Evolutionary conservation across 2,797 vertebrate genomes (phyloP), one percentile per base, ranked within the genome.

Genomic region (Syndactyla subalaris): DNA sequence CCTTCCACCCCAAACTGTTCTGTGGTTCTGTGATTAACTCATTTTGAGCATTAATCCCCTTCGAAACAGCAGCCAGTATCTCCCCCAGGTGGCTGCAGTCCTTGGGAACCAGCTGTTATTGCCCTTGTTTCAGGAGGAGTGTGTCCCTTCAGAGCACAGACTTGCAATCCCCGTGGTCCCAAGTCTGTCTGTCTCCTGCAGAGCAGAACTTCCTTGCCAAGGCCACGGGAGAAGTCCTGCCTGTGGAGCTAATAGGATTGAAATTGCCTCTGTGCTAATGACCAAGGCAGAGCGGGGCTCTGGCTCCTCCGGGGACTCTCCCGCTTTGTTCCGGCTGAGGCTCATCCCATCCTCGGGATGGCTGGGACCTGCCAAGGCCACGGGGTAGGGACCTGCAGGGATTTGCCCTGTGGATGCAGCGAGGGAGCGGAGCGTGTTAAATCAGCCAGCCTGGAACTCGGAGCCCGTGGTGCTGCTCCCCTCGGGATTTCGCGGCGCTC

Each of bases 321-420:
- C 63, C 4, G 3, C 75, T 86, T 63, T 26, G 55, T 38, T 89
- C 59, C 0, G 0, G 11, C 43, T 67, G 74, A 76, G 45, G 43
- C 51, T 76, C 24, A 9, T 15, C 10, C 52, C 48, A 1, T 20
- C 59, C 55, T 34, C 4, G 21, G 88, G 26, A 7, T 22, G 30
- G 30, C 55, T 22, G 52, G 30, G 45, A 65, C 41, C 41, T 38
- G 76, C 21, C 46, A 59, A 66, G 72, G 78, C 43, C 63, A 17
- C 1, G 0, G 6, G 14, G 26, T n/a, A 14, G 26, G 26, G 63
- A 61, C 61, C 62, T 71, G 61, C 39, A 13, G 36, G 45, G 17
- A 48, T 74, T 52, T 77, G 43, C 26, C 65, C 29, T 65, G 9
- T 41, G 41, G 70, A 26, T 0, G 0, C 12, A 67, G 46, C 0